These are phyloP conservation scores for Nezara viridula DNA, from an alignment of 2,888 invertebrate genomes.

Conservation along the genomic window DNA sequence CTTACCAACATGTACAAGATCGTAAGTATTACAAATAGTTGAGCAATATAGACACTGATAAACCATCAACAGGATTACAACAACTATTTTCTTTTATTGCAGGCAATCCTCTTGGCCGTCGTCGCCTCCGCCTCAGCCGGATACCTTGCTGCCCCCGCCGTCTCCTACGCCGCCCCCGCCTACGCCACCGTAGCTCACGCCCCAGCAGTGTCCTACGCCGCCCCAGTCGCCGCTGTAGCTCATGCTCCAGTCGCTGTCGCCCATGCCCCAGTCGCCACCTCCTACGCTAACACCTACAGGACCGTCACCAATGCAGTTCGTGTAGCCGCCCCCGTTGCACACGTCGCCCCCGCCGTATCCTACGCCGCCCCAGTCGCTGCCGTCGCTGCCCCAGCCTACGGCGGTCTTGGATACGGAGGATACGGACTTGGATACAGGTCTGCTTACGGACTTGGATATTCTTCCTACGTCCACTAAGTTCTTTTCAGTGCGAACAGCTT, in stretches of 20 bases:
- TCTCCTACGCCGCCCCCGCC: constrained; percentile 65
- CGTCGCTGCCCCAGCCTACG: constrained; percentile 47
- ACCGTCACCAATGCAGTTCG: constrained; percentile 69
- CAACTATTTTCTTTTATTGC: constrained; percentile 57
- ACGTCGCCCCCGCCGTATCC: constrained; percentile 51
- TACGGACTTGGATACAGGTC: constrained; percentile 51
- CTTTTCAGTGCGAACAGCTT: background rate
- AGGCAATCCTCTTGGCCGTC: constrained; percentile 69
- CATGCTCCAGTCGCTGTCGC: constrained; percentile 61
- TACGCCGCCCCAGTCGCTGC: constrained; percentile 51
- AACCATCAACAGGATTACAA: background rate
- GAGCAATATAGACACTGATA: background rate
- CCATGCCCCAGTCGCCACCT: constrained; percentile 71
- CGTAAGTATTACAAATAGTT: background rate
- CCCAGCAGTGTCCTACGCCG: constrained; percentile 64
- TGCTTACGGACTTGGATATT: constrained; percentile 37
- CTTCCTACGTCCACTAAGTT: constrained; percentile 13
- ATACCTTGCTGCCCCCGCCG: constrained; percentile 69
- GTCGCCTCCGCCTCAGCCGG: constrained; percentile 68
- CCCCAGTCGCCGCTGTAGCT: constrained; percentile 67
- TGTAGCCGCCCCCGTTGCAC: constrained; percentile 65
- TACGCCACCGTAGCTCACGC: constrained; percentile 64
- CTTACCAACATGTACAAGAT: constrained; percentile 38
- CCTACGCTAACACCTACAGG: constrained; percentile 77
- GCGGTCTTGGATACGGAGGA: constrained; percentile 46